Evolutionary conservation across 1,140 invertebrate genomes (phyloP).

Genomic region (Hermetia illucens): DNA sequence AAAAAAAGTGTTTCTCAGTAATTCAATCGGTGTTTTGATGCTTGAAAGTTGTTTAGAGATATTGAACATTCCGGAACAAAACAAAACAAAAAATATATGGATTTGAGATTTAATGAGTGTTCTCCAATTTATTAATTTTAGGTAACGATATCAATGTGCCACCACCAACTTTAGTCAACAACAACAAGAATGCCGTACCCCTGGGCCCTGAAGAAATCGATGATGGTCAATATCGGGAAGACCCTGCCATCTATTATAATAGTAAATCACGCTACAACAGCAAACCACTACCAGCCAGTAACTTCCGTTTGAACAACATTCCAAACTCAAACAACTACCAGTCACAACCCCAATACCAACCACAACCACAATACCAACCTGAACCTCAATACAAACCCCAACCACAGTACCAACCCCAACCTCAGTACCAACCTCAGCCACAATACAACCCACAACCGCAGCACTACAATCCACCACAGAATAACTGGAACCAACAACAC

Average conservation of each 20-base stretch:
- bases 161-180: constrained; percentile 47
- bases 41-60: no score
- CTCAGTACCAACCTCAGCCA: constrained; percentile 25
- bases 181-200: constrained; percentile 34
- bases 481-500: constrained; percentile 2
- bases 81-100: no score
- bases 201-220: constrained; percentile 52
- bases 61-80: no score
- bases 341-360: constrained; percentile 13
- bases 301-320: constrained; percentile 21
- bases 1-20: background rate
- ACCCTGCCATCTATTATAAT: constrained; percentile 62
- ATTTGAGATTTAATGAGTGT: constrained; percentile 1
- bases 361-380: constrained; percentile 11
- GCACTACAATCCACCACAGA: constrained; percentile 12
- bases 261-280: constrained; percentile 53
- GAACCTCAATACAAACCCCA: constrained; percentile 13
- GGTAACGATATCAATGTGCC: constrained; percentile 66
- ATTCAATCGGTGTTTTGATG: no score
- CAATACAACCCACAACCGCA: constrained; percentile 17
- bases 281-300: constrained; percentile 28
- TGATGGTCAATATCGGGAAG: constrained; percentile 69
- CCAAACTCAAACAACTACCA: constrained; percentile 17
- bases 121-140: constrained; percentile 17
- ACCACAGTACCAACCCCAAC: constrained; percentile 23